These are phyloP conservation scores for Drosophila carrolli DNA, from an alignment of 1,140 invertebrate species.

Conservation along the genomic window DNA sequence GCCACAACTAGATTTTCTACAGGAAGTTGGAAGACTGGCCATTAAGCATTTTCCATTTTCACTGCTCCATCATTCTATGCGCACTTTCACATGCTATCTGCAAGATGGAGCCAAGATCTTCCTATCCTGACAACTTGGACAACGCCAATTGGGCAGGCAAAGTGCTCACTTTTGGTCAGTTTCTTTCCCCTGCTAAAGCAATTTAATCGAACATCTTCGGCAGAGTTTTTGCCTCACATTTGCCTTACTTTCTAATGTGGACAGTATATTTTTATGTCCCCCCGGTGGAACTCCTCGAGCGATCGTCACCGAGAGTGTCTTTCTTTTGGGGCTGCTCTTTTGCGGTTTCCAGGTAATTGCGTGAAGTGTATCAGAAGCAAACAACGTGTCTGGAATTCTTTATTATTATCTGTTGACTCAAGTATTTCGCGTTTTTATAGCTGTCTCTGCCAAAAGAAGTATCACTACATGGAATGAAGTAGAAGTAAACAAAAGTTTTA, in stretches of 20 bases:
- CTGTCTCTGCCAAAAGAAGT: conserved; percentile 39
- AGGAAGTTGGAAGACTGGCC: conserved; percentile 54
- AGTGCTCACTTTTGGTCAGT: conserved; percentile 81
- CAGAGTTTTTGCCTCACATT: conserved; percentile 49
- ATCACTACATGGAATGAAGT: conserved; percentile 6
- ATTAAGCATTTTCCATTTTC: conserved; percentile 62
- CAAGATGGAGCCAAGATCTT: conserved; percentile 41
- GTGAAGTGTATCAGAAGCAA: conserved; percentile 30
- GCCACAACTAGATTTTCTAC: conserved; percentile 35
- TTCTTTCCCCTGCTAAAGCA: conserved; percentile 36
- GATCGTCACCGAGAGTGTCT: conserved; percentile 5
- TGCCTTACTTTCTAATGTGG: conserved; percentile 74
- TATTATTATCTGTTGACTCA: conserved; percentile 47
- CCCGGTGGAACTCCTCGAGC: conserved; percentile 17
- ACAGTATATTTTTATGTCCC: conserved; percentile 30
- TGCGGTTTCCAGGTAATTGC: conserved; percentile 35
- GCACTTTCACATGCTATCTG: conserved; percentile 65
- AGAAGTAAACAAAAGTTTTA: not conserved
- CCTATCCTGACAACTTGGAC: conserved; percentile 73
- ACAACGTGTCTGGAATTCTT: conserved; percentile 70
- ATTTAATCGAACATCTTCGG: conserved; percentile 74
- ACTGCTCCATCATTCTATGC: conserved; percentile 55
- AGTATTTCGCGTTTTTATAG: conserved; percentile 48
- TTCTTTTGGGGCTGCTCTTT: conserved; percentile 25
- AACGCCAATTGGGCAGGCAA: conserved; percentile 73